Evolutionary conservation across 2,113 vertebrate genomes (phyloP).

Genomic region (Pseudorasbora parva): DNA sequence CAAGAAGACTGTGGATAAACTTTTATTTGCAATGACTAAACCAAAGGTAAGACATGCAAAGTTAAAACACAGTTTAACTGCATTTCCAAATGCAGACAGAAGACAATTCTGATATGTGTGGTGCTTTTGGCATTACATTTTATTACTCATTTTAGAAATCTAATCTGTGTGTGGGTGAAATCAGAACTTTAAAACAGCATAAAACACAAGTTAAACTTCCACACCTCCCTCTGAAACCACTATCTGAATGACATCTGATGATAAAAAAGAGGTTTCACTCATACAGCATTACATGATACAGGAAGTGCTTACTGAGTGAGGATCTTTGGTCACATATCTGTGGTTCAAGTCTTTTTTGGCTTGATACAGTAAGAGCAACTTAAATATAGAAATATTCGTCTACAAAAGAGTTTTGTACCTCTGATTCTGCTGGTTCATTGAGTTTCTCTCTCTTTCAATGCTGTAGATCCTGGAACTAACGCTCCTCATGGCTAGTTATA

Average conservation of each 20-base stretch:
- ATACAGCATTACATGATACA: conserved; percentile 6
- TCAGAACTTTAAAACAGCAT: conserved; percentile 22
- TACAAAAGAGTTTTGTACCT: not conserved
- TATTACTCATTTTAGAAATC: conserved; percentile 1
- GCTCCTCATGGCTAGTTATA: conserved; percentile 88
- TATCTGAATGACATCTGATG: conserved; percentile 40
- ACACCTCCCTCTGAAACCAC: conserved; percentile 10
- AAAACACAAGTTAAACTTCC: not conserved
- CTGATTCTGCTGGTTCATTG: not conserved
- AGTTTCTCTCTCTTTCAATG: not conserved
- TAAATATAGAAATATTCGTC: not conserved
- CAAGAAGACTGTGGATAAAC: conserved; percentile 83
- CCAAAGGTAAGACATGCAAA: conserved; percentile 76
- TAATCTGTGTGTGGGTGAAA: conserved; percentile 11
- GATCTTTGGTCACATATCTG: not conserved
- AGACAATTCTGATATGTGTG: not conserved
- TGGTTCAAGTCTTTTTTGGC: not conserved
- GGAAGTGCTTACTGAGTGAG: conserved; percentile 40
- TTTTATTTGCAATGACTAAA: conserved; percentile 84
- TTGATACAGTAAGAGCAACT: not conserved
- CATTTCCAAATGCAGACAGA: not conserved
- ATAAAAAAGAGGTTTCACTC: conserved; percentile 42
- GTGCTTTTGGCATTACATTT: not conserved
- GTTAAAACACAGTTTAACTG: not conserved
- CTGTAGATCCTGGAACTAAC: conserved; percentile 86